Evolutionary conservation across 2,797 vertebrate species (phyloP), one percentile per base, ranked within the genome.

Genomic region (Garrulus glandarius): DNA sequence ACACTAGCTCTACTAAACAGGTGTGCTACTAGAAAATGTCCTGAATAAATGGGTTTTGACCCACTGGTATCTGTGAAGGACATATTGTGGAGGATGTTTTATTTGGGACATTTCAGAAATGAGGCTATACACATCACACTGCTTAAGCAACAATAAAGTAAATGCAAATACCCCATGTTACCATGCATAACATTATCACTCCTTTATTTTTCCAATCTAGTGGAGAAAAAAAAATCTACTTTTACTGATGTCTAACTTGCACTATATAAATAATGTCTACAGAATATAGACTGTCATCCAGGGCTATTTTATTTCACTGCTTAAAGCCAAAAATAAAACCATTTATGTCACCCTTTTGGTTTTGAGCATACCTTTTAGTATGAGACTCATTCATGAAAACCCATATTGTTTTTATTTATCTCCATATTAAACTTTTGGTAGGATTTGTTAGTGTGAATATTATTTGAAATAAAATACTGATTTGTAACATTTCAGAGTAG

Each of bases 291-390:
- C 46, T 59, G 32, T 53, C 74, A 46, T 41, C 70, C 50, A 57
- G 20, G 50, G 27, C 34, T 74, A 71, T 78, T 89, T 56, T 82
- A 87, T 92, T 96, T 95, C 87, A 82, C 52, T 56, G 50, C 43
- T 71, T 84, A 91, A 80, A 82, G 47, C 21, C 92, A 93, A 89
- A 95, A 95, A 89, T 70, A 80, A 44, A 96, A 69, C 44, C 26
- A 91, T 56, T 81, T 89, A 75, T 59, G 17, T 59, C 19, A 52
- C 10, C n/a, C 32, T 93, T 96, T 78, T 71, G 32, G 55, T 29
- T 92, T 76, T 44, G 7, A 71, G 27, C 59, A 61, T 30, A 59
- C 10, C 20, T 9, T 88, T 95, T 70, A 74, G 43, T 60, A 63
- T 59, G 22, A 89, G 75, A 88, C 46, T 47, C 34, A 79, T 37